Percentiles rank a stretch among this genome's conserved stretches.
phyloP scores from a whole-genome alignment of 2,888 invertebrate species.

The Agonum fuliginosum region DNA sequence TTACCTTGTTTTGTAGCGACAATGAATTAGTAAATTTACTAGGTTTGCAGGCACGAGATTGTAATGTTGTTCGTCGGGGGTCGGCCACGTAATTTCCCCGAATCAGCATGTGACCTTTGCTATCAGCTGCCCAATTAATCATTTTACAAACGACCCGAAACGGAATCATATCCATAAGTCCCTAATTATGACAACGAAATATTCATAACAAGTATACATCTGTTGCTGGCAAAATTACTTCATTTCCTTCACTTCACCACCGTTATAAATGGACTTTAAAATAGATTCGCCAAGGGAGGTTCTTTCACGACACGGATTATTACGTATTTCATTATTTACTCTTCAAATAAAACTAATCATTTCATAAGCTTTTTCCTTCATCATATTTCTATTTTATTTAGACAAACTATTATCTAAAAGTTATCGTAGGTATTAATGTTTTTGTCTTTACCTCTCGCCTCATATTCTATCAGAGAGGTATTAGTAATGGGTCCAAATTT shows the following conservation, averaged over 20 bases:
- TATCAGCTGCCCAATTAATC: conserved; percentile 46
- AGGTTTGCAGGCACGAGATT: conserved; percentile 31
- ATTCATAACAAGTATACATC: conserved; percentile 23
- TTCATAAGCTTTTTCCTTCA: too few species aligned
- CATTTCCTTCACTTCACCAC: background rate
- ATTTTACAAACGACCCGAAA: conserved; percentile 48
- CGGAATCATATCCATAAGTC: conserved; percentile 36
- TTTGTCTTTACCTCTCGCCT: too few species aligned
- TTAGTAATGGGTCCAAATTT: too few species aligned
- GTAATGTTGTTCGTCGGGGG: conserved; percentile 17
- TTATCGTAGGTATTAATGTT: too few species aligned
- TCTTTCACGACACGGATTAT: background rate
- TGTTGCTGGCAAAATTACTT: conserved; percentile 19
- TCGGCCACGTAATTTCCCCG: conserved; percentile 19
- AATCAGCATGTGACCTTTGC: conserved; percentile 51
- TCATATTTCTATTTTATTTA: too few species aligned
- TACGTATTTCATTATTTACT: too few species aligned
- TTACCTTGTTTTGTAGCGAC: conserved; percentile 49
- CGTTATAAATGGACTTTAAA: background rate
- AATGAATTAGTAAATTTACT: conserved; percentile 49
- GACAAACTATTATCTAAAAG: too few species aligned
- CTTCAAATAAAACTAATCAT: too few species aligned
- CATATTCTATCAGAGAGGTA: too few species aligned
- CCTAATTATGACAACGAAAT: conserved; percentile 39
- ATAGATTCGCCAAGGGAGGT: background rate